Evolutionary conservation across 1,140 invertebrate genomes (phyloP), one percentile per base, ranked within the genome.

Genomic region (Zaprionus nigranus): DNA sequence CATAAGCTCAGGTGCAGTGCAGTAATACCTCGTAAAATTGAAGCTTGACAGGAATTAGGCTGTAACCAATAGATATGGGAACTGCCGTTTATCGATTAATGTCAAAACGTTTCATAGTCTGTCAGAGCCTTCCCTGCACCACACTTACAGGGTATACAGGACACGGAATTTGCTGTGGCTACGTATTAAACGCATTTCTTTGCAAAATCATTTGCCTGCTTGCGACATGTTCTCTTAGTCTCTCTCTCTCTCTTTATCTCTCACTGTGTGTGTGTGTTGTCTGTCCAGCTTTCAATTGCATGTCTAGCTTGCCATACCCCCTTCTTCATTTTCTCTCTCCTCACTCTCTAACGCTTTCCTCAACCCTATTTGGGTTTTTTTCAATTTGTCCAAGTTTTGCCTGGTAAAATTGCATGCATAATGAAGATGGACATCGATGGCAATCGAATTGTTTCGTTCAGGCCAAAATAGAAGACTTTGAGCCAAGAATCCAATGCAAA

Each of bases 331-430:
- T 5, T 38, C 12, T 38, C 36, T 38, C 36, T 5, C 12, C 2
- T 12, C 12, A 4, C 36, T 13, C 12, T 12, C 12, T 13, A 4
- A 38, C 6, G n/a, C 15, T 43, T 43, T 43, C 40, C 40, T 46
- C 40, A 17, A 46, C 6, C 40, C n/a, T 46, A 46, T 53, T 53
- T 56, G 58, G 58, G 53, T 66, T 69, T 87, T 87, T 87, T 87
- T 87, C 79, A 82, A 85, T 82, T 79, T 86, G 70, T 54, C 62
- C 69, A 58, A 75, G 68, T 64, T 63, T 75, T 58, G 57, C 57
- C 54, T 26, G 22, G n/a, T 38, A 69, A 69, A 72, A 73, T 79
- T 86, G 82, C 83, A 86, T 86, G 79, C 83, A 82, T 87, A 86
- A 86, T 87, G 81, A 86, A 86, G 80, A 81, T 68, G 68, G 66